Percentiles rank a stretch among this genome's conserved stretches.
phyloP scores from a whole-genome alignment of 2,113 vertebrate species.

The Leptosomus discolor region DNA sequence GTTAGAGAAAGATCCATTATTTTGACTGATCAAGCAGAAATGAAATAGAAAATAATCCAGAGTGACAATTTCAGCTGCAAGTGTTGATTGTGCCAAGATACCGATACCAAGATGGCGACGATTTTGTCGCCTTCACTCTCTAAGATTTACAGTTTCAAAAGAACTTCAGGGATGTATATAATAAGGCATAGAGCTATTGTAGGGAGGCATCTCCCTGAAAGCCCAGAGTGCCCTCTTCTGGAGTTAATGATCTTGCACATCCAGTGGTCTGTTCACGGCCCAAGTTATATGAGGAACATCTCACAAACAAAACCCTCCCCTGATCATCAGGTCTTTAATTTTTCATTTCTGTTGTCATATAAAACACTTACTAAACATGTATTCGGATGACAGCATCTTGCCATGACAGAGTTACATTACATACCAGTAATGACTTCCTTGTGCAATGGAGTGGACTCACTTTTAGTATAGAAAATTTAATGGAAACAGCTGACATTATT shows the following conservation, averaged over 20 bases:
- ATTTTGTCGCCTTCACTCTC: neutral
- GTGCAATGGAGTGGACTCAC: neutral
- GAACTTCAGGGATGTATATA: neutral
- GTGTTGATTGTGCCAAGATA: neutral
- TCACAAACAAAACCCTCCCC: neutral
- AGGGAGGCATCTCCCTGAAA: neutral
- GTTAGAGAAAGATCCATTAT: neutral
- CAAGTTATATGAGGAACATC: neutral
- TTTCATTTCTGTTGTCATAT: neutral
- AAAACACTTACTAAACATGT: neutral
- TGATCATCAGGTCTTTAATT: neutral
- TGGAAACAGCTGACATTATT: neutral
- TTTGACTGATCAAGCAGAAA: neutral
- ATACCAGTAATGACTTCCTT: neutral
- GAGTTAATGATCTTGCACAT: neutral
- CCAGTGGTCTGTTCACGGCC: neutral
- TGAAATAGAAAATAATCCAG: neutral
- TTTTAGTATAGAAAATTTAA: neutral
- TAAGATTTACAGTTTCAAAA: neutral
- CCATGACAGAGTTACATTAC: neutral
- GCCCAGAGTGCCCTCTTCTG: constrained; percentile 35
- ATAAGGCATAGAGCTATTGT: neutral
- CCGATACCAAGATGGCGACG: neutral
- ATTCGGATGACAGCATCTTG: neutral
- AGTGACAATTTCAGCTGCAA: neutral